phyloP scores from a whole-genome alignment of 1,140 invertebrate species.

The Sycophaga agraensis region DNA sequence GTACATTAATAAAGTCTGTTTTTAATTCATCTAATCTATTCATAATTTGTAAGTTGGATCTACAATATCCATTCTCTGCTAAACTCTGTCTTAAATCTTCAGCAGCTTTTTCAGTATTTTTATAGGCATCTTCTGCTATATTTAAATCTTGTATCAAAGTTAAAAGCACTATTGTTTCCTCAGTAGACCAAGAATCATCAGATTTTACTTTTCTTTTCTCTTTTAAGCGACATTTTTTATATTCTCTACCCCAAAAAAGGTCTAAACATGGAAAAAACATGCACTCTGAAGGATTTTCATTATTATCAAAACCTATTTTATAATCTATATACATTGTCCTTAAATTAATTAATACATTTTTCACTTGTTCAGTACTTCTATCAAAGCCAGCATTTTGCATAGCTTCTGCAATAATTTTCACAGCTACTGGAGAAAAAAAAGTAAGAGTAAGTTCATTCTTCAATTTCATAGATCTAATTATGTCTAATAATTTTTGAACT shows the following conservation, averaged over 20 bases:
- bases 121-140: conserved; percentile 28
- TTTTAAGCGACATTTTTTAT: conserved; percentile 25
- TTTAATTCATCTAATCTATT: conserved; percentile 36
- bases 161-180: conserved; percentile 39
- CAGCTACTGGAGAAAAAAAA: conserved; percentile 28
- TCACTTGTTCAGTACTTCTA: conserved; percentile 35
- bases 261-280: conserved; percentile 35
- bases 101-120: conserved; percentile 22
- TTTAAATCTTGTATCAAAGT: conserved; percentile 35
- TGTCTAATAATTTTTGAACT: conserved; percentile 31
- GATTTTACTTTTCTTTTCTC: conserved; percentile 29
- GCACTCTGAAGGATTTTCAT: conserved; percentile 10
- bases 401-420: conserved; percentile 33
- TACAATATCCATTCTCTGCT: conserved; percentile 35
- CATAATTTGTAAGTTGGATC: conserved; percentile 33
- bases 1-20: conserved; percentile 31
- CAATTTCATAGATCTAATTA: conserved; percentile 34
- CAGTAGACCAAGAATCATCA: conserved; percentile 35
- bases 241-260: conserved; percentile 31
- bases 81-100: conserved; percentile 32
- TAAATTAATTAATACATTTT: conserved; percentile 31
- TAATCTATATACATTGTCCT: conserved; percentile 35
- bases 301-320: conserved; percentile 31
- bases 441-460: conserved; percentile 30
- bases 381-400: conserved; percentile 28